Evolutionary conservation across 2,888 invertebrate species (phyloP).

Genomic region (Trachelus stipa): DNA sequence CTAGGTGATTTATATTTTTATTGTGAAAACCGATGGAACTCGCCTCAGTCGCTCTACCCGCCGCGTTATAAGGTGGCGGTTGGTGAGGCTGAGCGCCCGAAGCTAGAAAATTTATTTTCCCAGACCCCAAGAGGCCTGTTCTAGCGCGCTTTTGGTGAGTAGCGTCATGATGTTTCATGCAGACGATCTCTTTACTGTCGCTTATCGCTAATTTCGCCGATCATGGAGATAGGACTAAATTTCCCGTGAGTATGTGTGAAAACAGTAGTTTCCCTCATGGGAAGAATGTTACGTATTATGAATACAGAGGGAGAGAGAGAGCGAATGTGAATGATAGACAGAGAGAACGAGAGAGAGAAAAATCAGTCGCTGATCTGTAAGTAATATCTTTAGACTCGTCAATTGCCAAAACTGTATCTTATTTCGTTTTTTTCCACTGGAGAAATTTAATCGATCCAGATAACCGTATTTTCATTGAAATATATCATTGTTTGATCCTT

Average conservation of each 20-base stretch:
- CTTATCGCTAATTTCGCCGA: conserved; percentile 50
- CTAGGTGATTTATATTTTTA: conserved; percentile 49
- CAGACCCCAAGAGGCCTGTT: conserved; percentile 41
- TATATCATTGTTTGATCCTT: not conserved
- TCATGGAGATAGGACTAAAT: conserved; percentile 41
- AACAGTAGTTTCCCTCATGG: conserved; percentile 41
- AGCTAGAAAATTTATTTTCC: conserved; percentile 37
- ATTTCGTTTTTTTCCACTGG: not conserved
- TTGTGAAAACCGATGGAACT: conserved; percentile 38
- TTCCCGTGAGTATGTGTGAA: conserved; percentile 60
- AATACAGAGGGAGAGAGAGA: conserved; percentile 41
- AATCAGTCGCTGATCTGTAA: conserved; percentile 55
- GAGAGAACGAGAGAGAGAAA: not conserved
- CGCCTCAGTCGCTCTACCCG: conserved; percentile 48
- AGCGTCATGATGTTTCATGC: conserved; percentile 51
- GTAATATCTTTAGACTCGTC: conserved; percentile 51
- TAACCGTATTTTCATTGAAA: not conserved
- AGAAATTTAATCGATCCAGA: not conserved
- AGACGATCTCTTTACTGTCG: conserved; percentile 51
- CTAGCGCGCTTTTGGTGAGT: conserved; percentile 56
- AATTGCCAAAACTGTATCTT: conserved; percentile 50
- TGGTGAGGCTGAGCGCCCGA: conserved; percentile 43
- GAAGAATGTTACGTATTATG: conserved; percentile 37
- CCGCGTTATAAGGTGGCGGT: conserved; percentile 27
- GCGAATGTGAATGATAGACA: conserved; percentile 14